These are phyloP conservation scores for Cichlasoma orientale DNA, from an alignment of 2,797 vertebrate species.

Conservation along the genomic window DNA sequence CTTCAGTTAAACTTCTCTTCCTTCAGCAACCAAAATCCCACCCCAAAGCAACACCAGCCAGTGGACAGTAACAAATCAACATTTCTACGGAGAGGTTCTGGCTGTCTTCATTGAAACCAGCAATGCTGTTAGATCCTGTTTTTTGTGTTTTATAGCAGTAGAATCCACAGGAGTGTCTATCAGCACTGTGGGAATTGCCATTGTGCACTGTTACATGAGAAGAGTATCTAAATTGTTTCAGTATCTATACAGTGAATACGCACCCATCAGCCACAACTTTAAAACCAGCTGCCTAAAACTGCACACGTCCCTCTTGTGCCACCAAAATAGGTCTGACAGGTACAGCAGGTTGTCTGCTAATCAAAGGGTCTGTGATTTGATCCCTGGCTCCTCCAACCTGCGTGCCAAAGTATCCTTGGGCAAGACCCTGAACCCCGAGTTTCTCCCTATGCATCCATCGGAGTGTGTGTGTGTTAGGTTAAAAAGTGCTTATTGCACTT, in stretches of 20 bases:
- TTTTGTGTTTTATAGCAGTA: conserved; percentile 21
- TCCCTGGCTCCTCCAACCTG: not conserved
- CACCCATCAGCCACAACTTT: not conserved
- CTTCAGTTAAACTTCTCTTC: conserved; percentile 53
- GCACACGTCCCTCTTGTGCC: not conserved
- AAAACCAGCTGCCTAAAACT: not conserved
- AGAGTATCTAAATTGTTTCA: not conserved
- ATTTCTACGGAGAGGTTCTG: conserved; percentile 19
- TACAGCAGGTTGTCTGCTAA: not conserved
- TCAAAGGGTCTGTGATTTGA: not conserved
- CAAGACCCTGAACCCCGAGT: not conserved
- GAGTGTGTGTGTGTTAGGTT: not conserved
- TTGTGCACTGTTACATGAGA: not conserved
- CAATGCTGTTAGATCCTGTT: not conserved
- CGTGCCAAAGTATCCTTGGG: not conserved
- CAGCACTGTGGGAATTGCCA: not conserved
- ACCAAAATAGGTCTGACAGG: no score
- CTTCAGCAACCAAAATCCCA: conserved; percentile 35
- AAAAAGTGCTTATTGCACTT: not conserved
- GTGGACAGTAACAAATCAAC: conserved; percentile 1
- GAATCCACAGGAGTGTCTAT: not conserved
- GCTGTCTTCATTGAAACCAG: conserved; percentile 35
- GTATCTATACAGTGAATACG: not conserved
- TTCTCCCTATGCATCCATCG: not conserved
- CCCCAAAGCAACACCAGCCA: conserved; percentile 15